Evolutionary conservation across 2,797 vertebrate species (phyloP).

Genomic region (Rhynchonycteris naso): DNA sequence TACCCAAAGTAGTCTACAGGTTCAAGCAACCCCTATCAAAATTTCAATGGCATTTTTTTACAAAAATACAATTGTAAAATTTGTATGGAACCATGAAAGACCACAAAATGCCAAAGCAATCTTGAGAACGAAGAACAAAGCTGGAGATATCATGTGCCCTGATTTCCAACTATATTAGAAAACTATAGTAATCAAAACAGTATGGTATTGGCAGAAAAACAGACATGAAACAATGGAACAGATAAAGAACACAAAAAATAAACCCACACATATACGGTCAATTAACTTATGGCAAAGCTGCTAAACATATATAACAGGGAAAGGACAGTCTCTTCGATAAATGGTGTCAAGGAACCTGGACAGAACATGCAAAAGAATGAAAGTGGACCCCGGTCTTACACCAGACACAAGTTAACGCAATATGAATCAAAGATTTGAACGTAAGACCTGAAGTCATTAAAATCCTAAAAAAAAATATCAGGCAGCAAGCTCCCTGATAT

Average conservation of each 20-base stretch:
- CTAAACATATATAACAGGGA: too few relatives aligned
- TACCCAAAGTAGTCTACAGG: neutral
- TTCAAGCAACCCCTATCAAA: neutral
- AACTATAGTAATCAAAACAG: neutral
- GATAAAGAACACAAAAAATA: neutral
- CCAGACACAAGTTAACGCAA: neutral
- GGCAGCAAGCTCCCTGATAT: neutral
- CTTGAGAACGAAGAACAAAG: neutral
- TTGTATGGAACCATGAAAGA: neutral
- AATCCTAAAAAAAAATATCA: neutral
- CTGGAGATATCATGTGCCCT: neutral
- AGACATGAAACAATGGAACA: neutral
- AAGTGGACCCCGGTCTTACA: neutral
- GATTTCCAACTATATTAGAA: neutral
- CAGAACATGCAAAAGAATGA: neutral
- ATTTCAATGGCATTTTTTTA: neutral
- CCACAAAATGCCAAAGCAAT: neutral
- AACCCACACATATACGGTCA: neutral
- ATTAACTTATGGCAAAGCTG: neutral
- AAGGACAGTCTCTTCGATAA: neutral
- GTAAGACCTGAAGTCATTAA: neutral
- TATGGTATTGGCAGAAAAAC: neutral
- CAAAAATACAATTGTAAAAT: neutral
- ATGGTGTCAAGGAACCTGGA: neutral
- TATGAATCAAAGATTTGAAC: neutral